Conservation (phyloP, 2,113 vertebrate genomes). For the Myiozetetes cayanensis region DNA sequence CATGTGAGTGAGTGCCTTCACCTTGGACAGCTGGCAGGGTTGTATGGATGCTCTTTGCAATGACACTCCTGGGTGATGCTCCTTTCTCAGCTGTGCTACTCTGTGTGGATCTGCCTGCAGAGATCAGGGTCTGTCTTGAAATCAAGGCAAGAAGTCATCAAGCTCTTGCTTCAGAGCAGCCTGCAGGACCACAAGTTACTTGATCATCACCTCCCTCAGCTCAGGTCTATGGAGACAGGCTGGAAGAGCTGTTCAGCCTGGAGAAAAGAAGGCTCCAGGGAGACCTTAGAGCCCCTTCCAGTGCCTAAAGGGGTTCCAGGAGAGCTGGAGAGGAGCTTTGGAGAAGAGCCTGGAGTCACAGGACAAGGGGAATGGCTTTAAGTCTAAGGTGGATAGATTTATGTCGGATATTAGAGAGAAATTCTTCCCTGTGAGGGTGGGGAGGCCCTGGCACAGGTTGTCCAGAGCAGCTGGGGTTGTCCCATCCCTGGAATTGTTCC, state of each 20-base stretch:
- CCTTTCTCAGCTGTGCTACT: not conserved
- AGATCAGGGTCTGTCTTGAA: not conserved
- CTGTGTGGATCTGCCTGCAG: not conserved
- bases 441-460: not conserved
- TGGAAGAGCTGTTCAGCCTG: not conserved
- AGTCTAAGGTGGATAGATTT: not conserved
- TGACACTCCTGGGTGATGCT: not conserved
- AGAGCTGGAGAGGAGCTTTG: not conserved
- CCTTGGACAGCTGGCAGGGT: not conserved
- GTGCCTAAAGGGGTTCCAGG: not conserved
- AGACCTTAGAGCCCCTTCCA: rapidly evolving
- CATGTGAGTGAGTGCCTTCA: not conserved
- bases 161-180: not conserved
- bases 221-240: not conserved
- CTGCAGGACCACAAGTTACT: not conserved
- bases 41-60: not conserved
- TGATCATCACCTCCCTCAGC: not conserved
- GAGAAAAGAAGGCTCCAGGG: not conserved
- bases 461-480: not conserved
- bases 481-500: not conserved
- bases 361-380: not conserved
- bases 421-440: not conserved
- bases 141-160: not conserved
- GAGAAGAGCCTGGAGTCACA: not conserved
- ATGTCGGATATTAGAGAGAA: not conserved